These are phyloP conservation scores for Mastomys natalensis DNA, from an alignment of 2,113 vertebrate genomes.

Conservation along the genomic window DNA sequence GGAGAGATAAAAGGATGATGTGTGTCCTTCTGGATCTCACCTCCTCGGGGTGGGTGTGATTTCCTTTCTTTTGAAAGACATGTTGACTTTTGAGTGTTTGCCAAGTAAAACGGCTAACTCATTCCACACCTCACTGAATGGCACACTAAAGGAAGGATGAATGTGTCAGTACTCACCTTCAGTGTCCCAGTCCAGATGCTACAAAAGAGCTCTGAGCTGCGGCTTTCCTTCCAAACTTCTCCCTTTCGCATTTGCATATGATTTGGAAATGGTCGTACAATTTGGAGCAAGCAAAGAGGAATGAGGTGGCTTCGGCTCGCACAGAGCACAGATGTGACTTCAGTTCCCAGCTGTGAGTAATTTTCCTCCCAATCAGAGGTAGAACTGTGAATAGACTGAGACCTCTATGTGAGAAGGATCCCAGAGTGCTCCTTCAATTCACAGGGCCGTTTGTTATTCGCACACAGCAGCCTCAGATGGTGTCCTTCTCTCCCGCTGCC, in stretches of 20 bases:
- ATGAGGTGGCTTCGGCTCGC: slow-evolving; percentile 65
- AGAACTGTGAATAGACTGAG: slow-evolving; percentile 47
- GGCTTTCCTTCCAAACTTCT: slow-evolving; percentile 58
- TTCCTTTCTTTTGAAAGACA: slow-evolving; percentile 10
- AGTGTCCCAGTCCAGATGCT: background rate
- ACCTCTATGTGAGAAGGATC: background rate
- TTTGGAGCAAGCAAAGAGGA: slow-evolving; percentile 63
- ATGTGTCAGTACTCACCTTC: slow-evolving; percentile 30
- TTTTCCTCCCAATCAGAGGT: slow-evolving; percentile 56
- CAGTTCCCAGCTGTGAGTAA: slow-evolving; percentile 69
- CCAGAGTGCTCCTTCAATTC: background rate
- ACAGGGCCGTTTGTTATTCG: background rate
- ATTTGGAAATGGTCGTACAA: slow-evolving; percentile 37
- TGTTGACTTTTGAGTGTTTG: background rate
- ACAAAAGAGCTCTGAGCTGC: background rate
- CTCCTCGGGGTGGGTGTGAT: background rate
- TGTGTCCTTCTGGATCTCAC: background rate
- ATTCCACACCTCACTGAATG: background rate
- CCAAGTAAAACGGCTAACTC: background rate
- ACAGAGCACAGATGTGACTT: slow-evolving; percentile 56
- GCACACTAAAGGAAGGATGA: background rate
- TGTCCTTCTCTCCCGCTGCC: background rate
- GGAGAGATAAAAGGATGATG: background rate
- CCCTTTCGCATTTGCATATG: slow-evolving; percentile 43
- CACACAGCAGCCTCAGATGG: background rate